Evolutionary conservation across 2,113 vertebrate species (phyloP), one percentile per base, ranked within the genome.

Genomic region (Pygoscelis antarcticus): DNA sequence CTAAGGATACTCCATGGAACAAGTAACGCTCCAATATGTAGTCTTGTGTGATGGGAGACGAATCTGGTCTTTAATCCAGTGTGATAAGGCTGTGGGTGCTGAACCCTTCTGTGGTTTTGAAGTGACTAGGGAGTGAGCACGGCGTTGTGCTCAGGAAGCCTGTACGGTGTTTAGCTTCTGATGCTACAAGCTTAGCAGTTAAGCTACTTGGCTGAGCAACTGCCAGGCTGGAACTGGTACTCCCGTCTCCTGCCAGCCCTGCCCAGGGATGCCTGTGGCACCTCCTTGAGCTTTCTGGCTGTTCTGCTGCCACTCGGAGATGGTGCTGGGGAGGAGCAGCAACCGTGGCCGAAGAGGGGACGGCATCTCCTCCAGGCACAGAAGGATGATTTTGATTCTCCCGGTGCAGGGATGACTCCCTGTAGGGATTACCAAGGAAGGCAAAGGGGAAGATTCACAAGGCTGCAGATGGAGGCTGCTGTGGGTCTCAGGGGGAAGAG

Each of bases 181-280:
- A 30, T 70, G 52, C 55, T 79, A 4, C 30, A 57, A 29, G 46
- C 19, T 47, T 36, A 55, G 51, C 49, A 54, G 65, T 64, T 68
- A 32, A 65, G 49, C 49, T 49, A 5, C 42, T 68, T 29, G 49
- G 10, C 54, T 69, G 77, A 57, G 34, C 46, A 62, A 10, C 36
- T 61, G 52, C 25, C n/a, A 11, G 60, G 25, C 51, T 81, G 32
- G 34, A 47, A 54, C 36, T 25, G 0, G 13, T 36, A 9, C 38
- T 40, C 29, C 23, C 0, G 0, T 44, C 23, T 71, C 30, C 47
- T 75, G 49, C 42, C 1, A 1, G 20, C 25, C 36, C 81, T 52
- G 23, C 16, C 22, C 22, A 16, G 46, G 36, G 20, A 6, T 75
- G 61, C 36, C 46, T 32, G 34, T 68, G 68, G 4, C 34, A 72